A percentile compares a stretch with the other conserved stretches of the same genome.
Evolutionary conservation across 2,888 invertebrate species (phyloP).

Genomic region (Lamellibrachia columna): DNA sequence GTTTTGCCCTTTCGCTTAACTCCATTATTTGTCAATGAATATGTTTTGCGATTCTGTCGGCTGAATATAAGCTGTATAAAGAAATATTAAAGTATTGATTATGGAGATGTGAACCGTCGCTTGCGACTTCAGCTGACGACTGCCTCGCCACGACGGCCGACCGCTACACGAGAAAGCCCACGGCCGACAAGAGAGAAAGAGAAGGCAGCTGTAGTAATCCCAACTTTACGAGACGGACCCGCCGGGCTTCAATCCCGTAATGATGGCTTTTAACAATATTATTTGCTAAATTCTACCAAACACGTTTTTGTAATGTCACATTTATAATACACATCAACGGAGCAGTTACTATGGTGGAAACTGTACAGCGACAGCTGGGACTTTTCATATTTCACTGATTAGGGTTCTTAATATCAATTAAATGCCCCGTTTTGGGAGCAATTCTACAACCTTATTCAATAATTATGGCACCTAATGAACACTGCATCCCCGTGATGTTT

Average conservation of each 20-base stretch:
- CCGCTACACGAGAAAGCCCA: not conserved
- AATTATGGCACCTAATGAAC: not conserved
- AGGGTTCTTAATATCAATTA: not conserved
- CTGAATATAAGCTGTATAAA: conserved; percentile 16
- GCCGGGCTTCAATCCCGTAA: not conserved
- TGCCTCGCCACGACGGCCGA: not conserved
- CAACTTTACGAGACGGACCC: not conserved
- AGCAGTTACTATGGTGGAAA: not conserved
- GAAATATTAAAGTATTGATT: conserved; percentile 12
- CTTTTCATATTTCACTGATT: not conserved
- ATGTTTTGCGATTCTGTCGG: conserved; percentile 11
- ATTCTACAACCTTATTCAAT: not conserved
- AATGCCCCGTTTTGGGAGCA: not conserved
- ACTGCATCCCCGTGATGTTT: not conserved
- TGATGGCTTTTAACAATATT: not conserved
- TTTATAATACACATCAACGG: not conserved
- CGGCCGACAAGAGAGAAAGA: not conserved
- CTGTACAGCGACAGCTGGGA: not conserved
- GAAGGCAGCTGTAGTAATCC: not conserved
- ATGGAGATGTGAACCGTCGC: not conserved
- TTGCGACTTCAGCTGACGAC: not conserved
- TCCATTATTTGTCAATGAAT: conserved; percentile 12
- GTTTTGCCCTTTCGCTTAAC: conserved; percentile 3
- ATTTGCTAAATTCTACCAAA: not conserved
- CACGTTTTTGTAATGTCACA: not conserved